Base-by-base conservation (phyloP, 2,888 invertebrate species). In the Nomada goodeniana region DNA sequence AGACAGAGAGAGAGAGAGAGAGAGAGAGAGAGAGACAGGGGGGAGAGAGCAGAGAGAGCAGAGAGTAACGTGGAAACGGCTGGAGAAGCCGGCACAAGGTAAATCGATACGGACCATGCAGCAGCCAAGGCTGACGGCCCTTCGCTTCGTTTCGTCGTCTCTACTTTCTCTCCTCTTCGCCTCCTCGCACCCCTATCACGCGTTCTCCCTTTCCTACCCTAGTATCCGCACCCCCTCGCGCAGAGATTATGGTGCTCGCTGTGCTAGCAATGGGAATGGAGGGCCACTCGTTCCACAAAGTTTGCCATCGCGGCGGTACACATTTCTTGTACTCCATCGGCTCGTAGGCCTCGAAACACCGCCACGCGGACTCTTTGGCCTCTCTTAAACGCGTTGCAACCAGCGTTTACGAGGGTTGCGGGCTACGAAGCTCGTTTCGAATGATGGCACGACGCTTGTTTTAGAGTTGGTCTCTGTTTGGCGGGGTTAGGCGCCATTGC, bases 81-180 rank as follows among this genome's bases (percentile, higher is more conserved):
- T 47, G 69, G 86, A 84, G 86, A 89, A 82, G 82, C 84, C 80
- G 82, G 78, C 84, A 82, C 86, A 86, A 86, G 86, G 83, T 89
- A 88, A 90, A 90, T 90, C 90, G 89, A 90, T 91, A 90, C 88
- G 88, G 80, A 83, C 86, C 85, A 89, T 86, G 84, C 87, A 86
- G 88, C 84, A 86, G 72, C 85, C 86, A 82, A 86, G 88, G 79
- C 86, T 89, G 88, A 86, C 86, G 83, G 86, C 79, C 80, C 76
- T 88, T 73, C 76, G 76, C 72, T 78, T 75, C 77, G 52, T 67
- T 75, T 76, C 78, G 76, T 61, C 78, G 60, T 75, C 65, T 86
- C 81, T 60, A 55, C 78, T 84, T 84, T 85, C 63, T 76, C 78
- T 76, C 74, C 74, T 52, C 60, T 63, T 79, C 76, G 76, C 71